Evolutionary conservation across 2,888 invertebrate species (phyloP).

Genomic region (Andrena chrysosceles): DNA sequence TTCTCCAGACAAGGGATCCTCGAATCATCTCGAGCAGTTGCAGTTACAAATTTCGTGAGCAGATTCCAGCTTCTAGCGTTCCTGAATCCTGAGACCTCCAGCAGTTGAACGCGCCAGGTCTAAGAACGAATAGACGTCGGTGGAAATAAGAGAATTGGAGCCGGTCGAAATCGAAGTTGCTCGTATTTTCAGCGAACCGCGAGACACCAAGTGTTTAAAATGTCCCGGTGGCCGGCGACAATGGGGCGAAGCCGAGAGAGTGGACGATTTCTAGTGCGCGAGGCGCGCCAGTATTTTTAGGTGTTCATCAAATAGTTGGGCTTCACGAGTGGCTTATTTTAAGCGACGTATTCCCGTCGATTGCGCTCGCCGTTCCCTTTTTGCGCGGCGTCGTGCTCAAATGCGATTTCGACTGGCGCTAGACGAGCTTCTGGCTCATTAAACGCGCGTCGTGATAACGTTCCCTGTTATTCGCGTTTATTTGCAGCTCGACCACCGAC

Average conservation of each 20-base stretch:
- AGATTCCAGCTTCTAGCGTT: too few species aligned
- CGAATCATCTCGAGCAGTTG: too few species aligned
- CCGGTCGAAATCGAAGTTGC: not conserved
- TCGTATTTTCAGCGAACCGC: constrained; percentile 3
- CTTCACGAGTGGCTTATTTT: constrained; percentile 49
- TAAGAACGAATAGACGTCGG: not conserved
- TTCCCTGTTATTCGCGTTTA: constrained; percentile 47
- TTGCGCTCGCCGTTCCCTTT: constrained; percentile 24
- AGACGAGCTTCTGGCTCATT: constrained; percentile 52
- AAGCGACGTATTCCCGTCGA: constrained; percentile 54
- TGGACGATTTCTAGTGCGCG: constrained; percentile 29
- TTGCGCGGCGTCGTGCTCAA: constrained; percentile 20
- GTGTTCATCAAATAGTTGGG: constrained; percentile 46
- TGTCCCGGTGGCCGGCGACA: constrained; percentile 13
- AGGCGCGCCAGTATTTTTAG: constrained; percentile 42
- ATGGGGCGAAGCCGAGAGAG: constrained; percentile 8
- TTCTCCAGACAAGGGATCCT: too few species aligned
- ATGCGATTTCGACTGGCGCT: constrained; percentile 37
- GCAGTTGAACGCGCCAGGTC: not conserved
- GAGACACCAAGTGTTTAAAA: not conserved
- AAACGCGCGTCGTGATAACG: constrained; percentile 45
- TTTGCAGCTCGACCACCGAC: constrained; percentile 22
- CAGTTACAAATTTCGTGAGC: too few species aligned
- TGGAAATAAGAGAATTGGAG: not conserved
- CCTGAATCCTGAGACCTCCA: not conserved